These are phyloP conservation scores for Sclerodermus sp. DNA, from an alignment of 2,888 invertebrate genomes.

Conservation along the genomic window DNA sequence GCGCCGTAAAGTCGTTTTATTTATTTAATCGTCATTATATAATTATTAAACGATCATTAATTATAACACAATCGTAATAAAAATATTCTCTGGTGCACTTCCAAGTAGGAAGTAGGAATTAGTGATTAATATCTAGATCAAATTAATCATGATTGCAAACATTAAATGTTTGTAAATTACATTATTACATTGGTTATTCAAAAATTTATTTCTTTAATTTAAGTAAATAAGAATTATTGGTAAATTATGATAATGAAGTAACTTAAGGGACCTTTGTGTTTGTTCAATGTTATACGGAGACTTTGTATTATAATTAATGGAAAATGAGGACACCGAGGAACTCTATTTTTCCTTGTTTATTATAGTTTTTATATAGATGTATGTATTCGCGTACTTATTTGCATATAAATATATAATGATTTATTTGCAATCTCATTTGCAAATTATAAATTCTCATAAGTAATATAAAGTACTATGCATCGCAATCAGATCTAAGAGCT, in stretches of 20 bases:
- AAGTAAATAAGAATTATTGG: not conserved
- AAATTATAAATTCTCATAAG: slow-evolving; percentile 22
- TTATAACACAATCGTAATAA: slow-evolving; percentile 32
- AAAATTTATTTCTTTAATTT: not conserved
- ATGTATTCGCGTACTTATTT: no score
- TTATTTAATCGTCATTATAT: slow-evolving; percentile 14
- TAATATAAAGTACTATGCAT: slow-evolving; percentile 31
- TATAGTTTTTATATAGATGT: no score
- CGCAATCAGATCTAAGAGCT: slow-evolving; percentile 48
- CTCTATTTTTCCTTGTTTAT: no score
- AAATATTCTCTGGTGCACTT: slow-evolving; percentile 30
- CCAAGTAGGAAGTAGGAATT: slow-evolving; percentile 8
- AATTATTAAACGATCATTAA: slow-evolving; percentile 8
- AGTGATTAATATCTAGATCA: slow-evolving; percentile 13
- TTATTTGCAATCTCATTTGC: slow-evolving; percentile 19
- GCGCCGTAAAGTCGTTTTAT: slow-evolving; percentile 7
- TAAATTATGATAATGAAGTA: not conserved
- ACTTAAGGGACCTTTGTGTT: no score
- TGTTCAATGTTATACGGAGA: no score
- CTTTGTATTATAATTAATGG: no score
- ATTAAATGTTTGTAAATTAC: no score
- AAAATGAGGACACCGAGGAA: no score
- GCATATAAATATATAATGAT: slow-evolving; percentile 10
- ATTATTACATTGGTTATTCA: not conserved
- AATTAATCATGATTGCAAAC: not conserved